These are phyloP conservation scores for Pogonomyrmex californicus DNA, from an alignment of 1,140 invertebrate genomes.

Conservation along the genomic window DNA sequence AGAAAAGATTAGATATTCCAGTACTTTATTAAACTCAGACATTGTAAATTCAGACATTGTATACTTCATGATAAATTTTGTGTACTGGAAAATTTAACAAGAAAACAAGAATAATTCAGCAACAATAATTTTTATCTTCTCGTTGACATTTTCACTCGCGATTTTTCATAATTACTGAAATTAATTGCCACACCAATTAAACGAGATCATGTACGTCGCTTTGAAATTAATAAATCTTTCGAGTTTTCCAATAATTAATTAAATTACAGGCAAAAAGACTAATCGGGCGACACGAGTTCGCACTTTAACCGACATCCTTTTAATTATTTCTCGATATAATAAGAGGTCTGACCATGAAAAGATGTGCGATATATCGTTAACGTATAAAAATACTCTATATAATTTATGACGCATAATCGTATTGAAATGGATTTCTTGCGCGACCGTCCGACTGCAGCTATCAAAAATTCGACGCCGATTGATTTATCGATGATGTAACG, in stretches of 20 bases:
- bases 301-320: not conserved
- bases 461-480: not conserved
- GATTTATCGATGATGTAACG: conserved; percentile 30
- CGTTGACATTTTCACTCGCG: not conserved
- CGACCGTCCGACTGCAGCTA: not conserved
- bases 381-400: not conserved
- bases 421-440: not conserved
- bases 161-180: conserved; percentile 49
- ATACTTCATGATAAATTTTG: conserved; percentile 18
- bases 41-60: not conserved
- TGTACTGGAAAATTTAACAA: not conserved
- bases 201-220: conserved; percentile 1
- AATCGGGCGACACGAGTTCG: not conserved
- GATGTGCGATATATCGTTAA: not conserved
- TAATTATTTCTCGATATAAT: not conserved
- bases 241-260: conserved; percentile 21
- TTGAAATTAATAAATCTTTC: not conserved
- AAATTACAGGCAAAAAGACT: not conserved
- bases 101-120: not conserved
- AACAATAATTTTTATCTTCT: not conserved
- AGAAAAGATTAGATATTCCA: not conserved
- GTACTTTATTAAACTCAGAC: conserved; percentile 19
- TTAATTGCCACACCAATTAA: conserved; percentile 42
- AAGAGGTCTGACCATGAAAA: not conserved
- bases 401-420: not conserved